phyloP scores from a whole-genome alignment of 2,113 vertebrate genomes.

The Chamaetylas fuelleborni region DNA sequence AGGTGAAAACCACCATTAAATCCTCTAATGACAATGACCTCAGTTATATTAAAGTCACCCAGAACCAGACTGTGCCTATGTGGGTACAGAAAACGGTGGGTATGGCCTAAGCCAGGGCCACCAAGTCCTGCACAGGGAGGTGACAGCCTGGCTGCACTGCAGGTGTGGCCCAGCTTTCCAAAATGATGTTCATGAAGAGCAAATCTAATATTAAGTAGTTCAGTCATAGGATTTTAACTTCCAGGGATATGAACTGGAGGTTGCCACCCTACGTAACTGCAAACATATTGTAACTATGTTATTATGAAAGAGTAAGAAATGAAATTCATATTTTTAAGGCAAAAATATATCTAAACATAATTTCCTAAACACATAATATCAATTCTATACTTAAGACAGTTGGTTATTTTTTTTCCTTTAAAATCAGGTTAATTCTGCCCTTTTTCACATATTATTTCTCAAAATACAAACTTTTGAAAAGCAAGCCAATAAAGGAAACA shows the following conservation, averaged over 20 bases:
- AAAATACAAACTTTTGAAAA: background rate
- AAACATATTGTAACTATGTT: background rate
- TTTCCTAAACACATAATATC: background rate
- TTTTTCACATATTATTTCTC: background rate
- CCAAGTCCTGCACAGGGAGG: background rate
- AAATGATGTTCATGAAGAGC: fast-evolving
- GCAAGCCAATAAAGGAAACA: background rate
- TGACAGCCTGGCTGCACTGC: background rate
- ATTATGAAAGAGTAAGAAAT: background rate
- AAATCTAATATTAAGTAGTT: background rate
- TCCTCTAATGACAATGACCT: background rate
- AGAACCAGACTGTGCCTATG: background rate
- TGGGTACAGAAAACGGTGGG: background rate
- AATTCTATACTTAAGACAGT: background rate
- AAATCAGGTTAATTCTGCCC: background rate
- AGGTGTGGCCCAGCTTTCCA: background rate
- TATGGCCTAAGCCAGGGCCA: background rate
- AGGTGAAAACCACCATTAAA: background rate
- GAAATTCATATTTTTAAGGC: background rate
- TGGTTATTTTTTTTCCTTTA: background rate
- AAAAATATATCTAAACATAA: background rate
- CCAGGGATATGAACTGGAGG: background rate
- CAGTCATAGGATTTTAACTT: background rate
- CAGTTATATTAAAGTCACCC: background rate
- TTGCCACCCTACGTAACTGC: fast-evolving